Evolutionary conservation across 2,113 vertebrate species (phyloP).

Genomic region (Amazona guildingii): DNA sequence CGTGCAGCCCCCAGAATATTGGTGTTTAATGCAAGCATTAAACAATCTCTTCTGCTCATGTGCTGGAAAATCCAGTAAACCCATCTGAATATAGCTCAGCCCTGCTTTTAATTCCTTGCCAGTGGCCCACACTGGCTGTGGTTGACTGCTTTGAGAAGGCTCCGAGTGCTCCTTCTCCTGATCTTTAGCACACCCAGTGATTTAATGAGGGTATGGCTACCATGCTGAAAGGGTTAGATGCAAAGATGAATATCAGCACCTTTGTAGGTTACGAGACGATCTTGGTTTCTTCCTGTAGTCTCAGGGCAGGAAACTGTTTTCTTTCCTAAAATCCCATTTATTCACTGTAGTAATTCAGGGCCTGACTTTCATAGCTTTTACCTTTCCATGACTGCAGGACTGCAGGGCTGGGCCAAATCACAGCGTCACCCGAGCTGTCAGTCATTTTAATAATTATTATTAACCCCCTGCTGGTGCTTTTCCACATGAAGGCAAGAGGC

Average conservation of each 20-base stretch:
- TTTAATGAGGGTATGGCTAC: background rate
- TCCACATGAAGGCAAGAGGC: conserved; percentile 59
- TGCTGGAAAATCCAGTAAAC: conserved; percentile 4
- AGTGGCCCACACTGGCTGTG: background rate
- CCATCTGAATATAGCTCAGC: background rate
- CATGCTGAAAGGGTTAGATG: background rate
- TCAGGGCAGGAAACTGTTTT: background rate
- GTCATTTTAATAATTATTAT: conserved; percentile 68
- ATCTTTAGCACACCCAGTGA: background rate
- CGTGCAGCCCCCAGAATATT: background rate
- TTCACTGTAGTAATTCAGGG: background rate
- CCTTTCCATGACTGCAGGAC: background rate
- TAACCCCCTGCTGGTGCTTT: conserved; percentile 57
- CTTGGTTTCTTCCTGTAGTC: background rate
- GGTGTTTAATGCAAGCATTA: background rate
- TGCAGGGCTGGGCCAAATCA: conserved; percentile 31
- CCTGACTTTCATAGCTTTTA: conserved; percentile 3
- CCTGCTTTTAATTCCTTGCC: background rate
- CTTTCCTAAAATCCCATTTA: background rate
- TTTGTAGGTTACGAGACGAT: background rate
- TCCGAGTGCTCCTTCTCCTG: background rate
- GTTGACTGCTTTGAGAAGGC: background rate
- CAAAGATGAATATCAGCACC: background rate
- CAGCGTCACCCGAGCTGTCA: background rate
- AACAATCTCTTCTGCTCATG: background rate